Percentiles rank a stretch among this genome's conserved stretches.
Evolutionary conservation across 1,140 invertebrate genomes (phyloP).

Genomic region (Drosophila ficusphila): DNA sequence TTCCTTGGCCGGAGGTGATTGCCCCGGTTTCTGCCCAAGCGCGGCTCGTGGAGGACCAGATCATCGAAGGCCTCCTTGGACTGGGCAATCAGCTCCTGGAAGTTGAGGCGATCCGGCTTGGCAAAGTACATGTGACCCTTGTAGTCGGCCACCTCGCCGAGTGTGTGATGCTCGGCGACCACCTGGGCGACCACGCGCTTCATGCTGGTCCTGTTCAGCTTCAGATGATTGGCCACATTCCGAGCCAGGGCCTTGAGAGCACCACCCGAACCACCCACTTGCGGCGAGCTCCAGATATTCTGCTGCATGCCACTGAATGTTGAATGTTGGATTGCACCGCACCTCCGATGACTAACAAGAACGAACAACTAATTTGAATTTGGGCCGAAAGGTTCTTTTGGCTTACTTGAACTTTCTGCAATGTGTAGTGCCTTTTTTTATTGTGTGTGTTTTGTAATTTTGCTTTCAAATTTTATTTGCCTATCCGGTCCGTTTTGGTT

Average conservation of each 20-base stretch:
- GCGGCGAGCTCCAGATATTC: slow-evolving; percentile 53
- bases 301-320: slow-evolving; percentile 15
- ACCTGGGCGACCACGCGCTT: slow-evolving; percentile 73
- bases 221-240: slow-evolving; percentile 59
- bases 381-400: not conserved
- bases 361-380: slow-evolving; percentile 14
- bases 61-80: slow-evolving; percentile 70
- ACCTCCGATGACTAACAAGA: too few species aligned
- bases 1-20: not conserved
- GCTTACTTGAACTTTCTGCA: too few species aligned
- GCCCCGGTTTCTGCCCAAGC: not conserved
- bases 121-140: slow-evolving; percentile 66
- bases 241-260: slow-evolving; percentile 58
- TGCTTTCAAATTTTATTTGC: not conserved
- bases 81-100: slow-evolving; percentile 49
- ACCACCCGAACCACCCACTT: slow-evolving; percentile 51
- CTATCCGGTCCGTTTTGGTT: not conserved
- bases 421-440: too few species aligned
- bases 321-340: too few species aligned
- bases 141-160: slow-evolving; percentile 55
- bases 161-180: slow-evolving; percentile 54
- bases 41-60: slow-evolving; percentile 34
- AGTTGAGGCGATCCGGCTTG: slow-evolving; percentile 53
- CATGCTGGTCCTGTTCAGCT: slow-evolving; percentile 30
- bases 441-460: slow-evolving; percentile 11